Evolutionary conservation across 2,113 vertebrate species (phyloP).

Genomic region (Abramis brama): DNA sequence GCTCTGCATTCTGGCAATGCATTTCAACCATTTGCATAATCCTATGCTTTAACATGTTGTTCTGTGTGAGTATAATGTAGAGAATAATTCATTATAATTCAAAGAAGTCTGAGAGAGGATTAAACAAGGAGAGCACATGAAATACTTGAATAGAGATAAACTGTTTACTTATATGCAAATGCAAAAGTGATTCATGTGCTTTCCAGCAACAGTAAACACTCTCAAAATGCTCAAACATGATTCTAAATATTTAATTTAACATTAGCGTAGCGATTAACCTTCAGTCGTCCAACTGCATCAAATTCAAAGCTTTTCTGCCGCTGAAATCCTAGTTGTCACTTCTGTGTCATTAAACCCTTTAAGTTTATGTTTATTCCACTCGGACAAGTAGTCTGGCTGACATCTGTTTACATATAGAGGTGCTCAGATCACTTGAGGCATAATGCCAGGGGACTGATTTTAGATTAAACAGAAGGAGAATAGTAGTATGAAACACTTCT

Average conservation of each 20-base stretch:
- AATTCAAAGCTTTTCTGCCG: background rate
- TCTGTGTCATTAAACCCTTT: slow-evolving; percentile 7
- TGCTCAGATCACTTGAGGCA: slow-evolving; percentile 46
- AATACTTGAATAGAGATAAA: slow-evolving; percentile 1
- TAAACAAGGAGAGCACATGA: slow-evolving; percentile 8
- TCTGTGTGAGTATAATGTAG: background rate
- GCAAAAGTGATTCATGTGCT: background rate
- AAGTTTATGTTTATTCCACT: background rate
- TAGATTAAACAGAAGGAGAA: slow-evolving; percentile 60
- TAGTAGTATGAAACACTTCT: slow-evolving; percentile 53
- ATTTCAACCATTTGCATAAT: slow-evolving; percentile 30
- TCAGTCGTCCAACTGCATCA: background rate
- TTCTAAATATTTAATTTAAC: slow-evolving; percentile 4
- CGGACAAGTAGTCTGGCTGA: slow-evolving; percentile 20
- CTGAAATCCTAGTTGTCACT: slow-evolving; percentile 4
- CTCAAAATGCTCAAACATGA: background rate
- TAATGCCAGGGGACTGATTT: slow-evolving; percentile 50
- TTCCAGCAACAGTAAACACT: background rate
- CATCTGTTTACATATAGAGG: slow-evolving; percentile 62
- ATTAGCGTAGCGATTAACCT: slow-evolving; percentile 1
- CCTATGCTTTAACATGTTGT: slow-evolving; percentile 3
- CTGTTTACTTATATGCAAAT: slow-evolving; percentile 26
- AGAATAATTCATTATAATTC: slow-evolving; percentile 6
- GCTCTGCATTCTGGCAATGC: background rate
- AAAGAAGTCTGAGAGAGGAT: background rate